phyloP scores from a whole-genome alignment of 2,113 vertebrate genomes.

The Ageneiosus marmoratus region DNA sequence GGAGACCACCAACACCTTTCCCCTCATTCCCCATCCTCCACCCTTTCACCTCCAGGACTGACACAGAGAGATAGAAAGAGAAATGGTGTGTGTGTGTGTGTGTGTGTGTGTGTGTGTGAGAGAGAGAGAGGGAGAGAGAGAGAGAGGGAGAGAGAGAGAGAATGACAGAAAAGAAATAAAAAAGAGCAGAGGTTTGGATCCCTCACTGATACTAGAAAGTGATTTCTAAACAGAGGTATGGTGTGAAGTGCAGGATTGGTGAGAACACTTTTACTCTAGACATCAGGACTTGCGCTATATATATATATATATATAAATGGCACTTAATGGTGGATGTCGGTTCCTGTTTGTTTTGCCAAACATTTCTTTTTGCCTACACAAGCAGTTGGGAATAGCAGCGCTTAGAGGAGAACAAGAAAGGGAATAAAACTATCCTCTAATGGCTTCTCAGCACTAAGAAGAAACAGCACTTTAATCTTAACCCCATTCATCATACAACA shows the following conservation, averaged over 20 bases:
- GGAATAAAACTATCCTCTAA: background rate
- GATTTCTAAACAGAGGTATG: constrained; percentile 41
- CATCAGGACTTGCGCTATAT: constrained; percentile 35
- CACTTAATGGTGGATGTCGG: constrained; percentile 58
- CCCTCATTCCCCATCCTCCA: constrained; percentile 42
- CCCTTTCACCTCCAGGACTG: constrained; percentile 47
- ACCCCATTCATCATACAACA: background rate
- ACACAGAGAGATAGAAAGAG: constrained; percentile 33
- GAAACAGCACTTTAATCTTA: constrained; percentile 31
- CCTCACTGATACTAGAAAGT: constrained; percentile 35
- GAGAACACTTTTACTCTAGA: constrained; percentile 12
- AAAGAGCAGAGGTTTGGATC: constrained; percentile 35
- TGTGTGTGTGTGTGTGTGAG: background rate
- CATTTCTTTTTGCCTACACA: constrained; percentile 48
- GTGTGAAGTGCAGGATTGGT: constrained; percentile 35
- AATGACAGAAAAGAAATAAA: background rate
- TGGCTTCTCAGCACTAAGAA: constrained; percentile 26
- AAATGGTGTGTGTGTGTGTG: background rate
- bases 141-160: constrained; percentile 7
- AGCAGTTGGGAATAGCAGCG: constrained; percentile 38
- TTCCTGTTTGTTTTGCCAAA: constrained; percentile 42
- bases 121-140: background rate
- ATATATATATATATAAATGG: constrained; percentile 50
- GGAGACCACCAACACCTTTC: constrained; percentile 47
- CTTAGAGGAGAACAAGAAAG: constrained; percentile 21